Percentiles rank a stretch among this genome's conserved stretches.
Conservation (phyloP, 2,797 vertebrate genomes). For the Masticophis lateralis region DNA sequence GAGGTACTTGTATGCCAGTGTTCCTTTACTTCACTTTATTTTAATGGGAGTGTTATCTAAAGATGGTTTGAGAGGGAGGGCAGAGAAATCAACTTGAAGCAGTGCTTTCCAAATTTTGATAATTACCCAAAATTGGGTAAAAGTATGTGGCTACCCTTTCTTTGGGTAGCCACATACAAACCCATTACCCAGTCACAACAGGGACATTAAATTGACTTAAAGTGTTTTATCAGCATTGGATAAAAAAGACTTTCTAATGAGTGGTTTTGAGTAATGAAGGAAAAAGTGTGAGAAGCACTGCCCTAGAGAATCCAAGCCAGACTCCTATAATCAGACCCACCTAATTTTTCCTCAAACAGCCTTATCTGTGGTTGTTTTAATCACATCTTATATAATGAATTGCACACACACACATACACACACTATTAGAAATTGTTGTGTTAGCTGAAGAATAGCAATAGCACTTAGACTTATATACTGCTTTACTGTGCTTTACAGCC, state of each 20-base stretch:
- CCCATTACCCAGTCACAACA: too few species aligned
- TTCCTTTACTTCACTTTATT: background rate
- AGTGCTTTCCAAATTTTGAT: too few species aligned
- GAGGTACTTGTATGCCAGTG: background rate
- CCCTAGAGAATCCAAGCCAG: background rate
- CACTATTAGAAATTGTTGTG: background rate
- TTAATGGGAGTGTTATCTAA: background rate
- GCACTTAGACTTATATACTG: too few species aligned
- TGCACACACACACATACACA: background rate
- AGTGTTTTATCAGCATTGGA: too few species aligned
- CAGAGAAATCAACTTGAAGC: background rate
- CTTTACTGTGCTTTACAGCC: too few species aligned
- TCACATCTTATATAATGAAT: background rate
- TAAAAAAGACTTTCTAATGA: too few species aligned
- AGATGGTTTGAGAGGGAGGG: background rate
- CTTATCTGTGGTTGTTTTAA: background rate
- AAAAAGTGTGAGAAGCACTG: too few species aligned
- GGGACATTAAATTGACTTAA: too few species aligned
- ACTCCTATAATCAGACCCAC: background rate
- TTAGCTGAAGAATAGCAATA: background rate
- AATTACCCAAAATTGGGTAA: too few species aligned
- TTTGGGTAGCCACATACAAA: too few species aligned
- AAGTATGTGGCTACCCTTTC: too few species aligned
- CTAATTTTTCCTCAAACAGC: background rate
- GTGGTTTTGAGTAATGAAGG: too few species aligned